phyloP scores from a whole-genome alignment of 2,113 vertebrate genomes.

The Saccopteryx bilineata region DNA sequence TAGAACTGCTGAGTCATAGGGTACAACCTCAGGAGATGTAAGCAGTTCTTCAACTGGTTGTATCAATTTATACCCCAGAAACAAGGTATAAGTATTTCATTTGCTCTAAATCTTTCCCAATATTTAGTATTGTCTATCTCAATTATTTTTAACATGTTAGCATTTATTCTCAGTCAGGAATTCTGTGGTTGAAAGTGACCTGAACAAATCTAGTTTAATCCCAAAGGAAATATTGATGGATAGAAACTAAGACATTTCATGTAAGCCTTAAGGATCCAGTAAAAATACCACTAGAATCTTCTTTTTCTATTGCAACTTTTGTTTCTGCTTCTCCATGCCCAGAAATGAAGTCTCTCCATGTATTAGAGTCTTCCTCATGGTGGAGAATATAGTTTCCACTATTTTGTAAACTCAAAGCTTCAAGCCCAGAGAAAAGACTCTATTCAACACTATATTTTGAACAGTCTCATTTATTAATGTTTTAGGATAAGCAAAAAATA shows the following conservation, averaged over 20 bases:
- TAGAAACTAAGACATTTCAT: background rate
- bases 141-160: background rate
- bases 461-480: background rate
- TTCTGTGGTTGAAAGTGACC: background rate
- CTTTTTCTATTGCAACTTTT: background rate
- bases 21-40: background rate
- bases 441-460: background rate
- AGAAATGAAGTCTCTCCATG: background rate
- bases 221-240: background rate
- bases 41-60: background rate
- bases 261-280: background rate
- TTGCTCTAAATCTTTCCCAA: background rate
- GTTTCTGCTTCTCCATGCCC: background rate
- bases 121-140: background rate
- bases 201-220: background rate
- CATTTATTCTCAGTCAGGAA: background rate
- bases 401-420: background rate
- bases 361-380: background rate
- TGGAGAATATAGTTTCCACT: background rate
- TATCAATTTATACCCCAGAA: background rate
- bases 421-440: background rate
- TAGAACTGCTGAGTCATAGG: background rate
- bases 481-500: background rate
- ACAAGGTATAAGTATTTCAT: background rate
- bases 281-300: background rate